Evolutionary conservation across 2,113 vertebrate species (phyloP), one percentile per base, ranked within the genome.

Genomic region (Trochalopteron elliotii): DNA sequence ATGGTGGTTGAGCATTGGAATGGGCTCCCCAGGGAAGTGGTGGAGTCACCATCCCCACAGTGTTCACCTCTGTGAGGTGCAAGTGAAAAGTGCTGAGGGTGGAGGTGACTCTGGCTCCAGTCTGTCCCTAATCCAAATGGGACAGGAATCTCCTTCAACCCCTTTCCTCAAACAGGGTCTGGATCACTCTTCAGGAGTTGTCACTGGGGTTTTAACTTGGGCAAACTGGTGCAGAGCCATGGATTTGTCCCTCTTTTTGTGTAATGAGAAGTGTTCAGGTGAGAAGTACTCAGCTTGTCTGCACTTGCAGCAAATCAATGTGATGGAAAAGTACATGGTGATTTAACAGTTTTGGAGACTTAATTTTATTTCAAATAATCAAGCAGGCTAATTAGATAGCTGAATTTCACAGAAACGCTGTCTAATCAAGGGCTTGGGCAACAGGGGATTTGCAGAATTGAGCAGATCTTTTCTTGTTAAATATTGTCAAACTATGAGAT

Each of bases 291-390:
- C 50, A 67, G n/a, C 8, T 72, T 83, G 77, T 59, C 60, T 86
- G 21, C 47, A 16, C 45, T 74, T 83, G 33, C 31, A 60, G 35
- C 83, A 84, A 47, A 61, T 78, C 45, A 68, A 40, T 24, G 11
- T 33, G 74, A 60, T 76, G 44, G 84, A 65, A 83, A 89, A 72
- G 53, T 50, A 28, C 61, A 5, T 6, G 27, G 61, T 47, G 45
- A 65, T 77, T 85, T 83, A 87, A 80, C 77, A 57, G 30, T 50
- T 72, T 61, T 86, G 8, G 50, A 94, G 83, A 55, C 27, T 82
- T 61, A 21, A 27, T 85, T 95, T 95, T 85, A n/a, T 80, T 97
- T 80, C 42, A 72, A 0, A 95, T 83, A 94, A 74, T 70, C 64
- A 87, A 78, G 39, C 39, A 13, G 70, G 15, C 59, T 95, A 68